phyloP scores from a whole-genome alignment of 2,888 invertebrate genomes.

The Yponomeuta cagnagella region DNA sequence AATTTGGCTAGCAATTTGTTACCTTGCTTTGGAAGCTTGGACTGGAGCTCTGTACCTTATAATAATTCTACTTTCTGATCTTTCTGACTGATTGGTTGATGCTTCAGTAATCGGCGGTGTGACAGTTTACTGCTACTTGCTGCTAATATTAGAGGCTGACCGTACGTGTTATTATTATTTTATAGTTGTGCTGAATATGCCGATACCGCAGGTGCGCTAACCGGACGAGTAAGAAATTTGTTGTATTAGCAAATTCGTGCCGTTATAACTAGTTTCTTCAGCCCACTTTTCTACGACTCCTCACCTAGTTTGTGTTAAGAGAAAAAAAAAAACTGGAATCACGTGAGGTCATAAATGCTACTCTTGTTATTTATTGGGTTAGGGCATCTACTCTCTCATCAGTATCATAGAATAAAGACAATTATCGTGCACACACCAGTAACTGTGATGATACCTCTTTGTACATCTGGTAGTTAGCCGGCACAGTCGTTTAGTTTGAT shows the following conservation, averaged over 20 bases:
- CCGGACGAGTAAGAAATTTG: conserved; percentile 49
- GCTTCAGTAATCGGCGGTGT: too few species aligned
- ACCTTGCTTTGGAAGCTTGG: too few species aligned
- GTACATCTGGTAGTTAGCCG: too few species aligned
- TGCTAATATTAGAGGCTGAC: too few species aligned
- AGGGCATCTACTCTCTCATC: not conserved
- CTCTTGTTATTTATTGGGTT: conserved; percentile 2
- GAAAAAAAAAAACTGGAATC: conserved; percentile 9
- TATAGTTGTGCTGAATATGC: conserved; percentile 1
- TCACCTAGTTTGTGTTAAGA: conserved; percentile 10
- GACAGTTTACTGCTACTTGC: too few species aligned
- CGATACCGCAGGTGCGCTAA: conserved; percentile 47
- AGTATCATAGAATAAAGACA: not conserved
- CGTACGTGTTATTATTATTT: not conserved
- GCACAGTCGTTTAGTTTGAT: too few species aligned
- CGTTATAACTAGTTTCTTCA: conserved; percentile 57
- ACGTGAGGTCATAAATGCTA: conserved; percentile 4
- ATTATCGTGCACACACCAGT: too few species aligned
- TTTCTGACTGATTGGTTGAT: too few species aligned
- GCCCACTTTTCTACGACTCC: conserved; percentile 42
- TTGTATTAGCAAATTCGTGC: conserved; percentile 61
- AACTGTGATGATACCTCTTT: too few species aligned
- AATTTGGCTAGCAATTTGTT: too few species aligned
- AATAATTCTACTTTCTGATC: too few species aligned
- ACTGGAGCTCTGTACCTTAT: too few species aligned